Base-by-base conservation (phyloP, 2,113 vertebrate genomes). In the Neodon shergylaensis region DNA sequence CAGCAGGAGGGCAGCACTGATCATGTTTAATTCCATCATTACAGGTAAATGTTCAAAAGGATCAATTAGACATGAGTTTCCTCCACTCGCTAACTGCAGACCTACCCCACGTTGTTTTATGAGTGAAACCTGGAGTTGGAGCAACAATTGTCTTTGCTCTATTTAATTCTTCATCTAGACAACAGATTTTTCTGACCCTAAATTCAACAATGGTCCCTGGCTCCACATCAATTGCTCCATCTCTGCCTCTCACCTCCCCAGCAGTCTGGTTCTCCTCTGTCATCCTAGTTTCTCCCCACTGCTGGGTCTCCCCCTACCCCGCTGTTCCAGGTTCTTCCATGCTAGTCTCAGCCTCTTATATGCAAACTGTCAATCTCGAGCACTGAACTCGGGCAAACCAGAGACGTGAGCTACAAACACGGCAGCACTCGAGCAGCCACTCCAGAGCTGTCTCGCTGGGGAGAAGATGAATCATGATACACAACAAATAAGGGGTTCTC, bases 71-170 rank as follows among this genome's bases (percentile, higher is more conserved):
- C 94, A 89, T 92, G 42, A 98, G 88, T 91, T 96, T 73, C 95
- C 88, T 81, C 87, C 58, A 88, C 66, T 91, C 68, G 0, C 73
- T 95, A 94, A 96, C 95, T 96, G 92, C 96, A 97, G 96, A 96
- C 95, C 97, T 97, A 97, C 97, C 97, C 94, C 97, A 97, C 95
- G 95, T 98, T 96, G 97, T 97, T 97, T 98, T 97, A 98, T 94
- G 97, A 97, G 97, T 96, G 95, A 95, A 96, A 95, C 97, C 97
- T 97, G 97, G 94, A 97, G 95, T 88, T 85, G 96, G 91, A 97
- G 97, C 97, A 97, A 96, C 97, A 97, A 97, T 97, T 95, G 97
- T 98, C 97, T 98, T 98, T 98, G 97, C 97, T 98, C 97, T 97
- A 98, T 97, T 98, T 97, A 97, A 97, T 97, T 97, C 97, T 97